These are phyloP conservation scores for Coremacera marginata DNA, from an alignment of 2,888 invertebrate genomes.

Conservation along the genomic window DNA sequence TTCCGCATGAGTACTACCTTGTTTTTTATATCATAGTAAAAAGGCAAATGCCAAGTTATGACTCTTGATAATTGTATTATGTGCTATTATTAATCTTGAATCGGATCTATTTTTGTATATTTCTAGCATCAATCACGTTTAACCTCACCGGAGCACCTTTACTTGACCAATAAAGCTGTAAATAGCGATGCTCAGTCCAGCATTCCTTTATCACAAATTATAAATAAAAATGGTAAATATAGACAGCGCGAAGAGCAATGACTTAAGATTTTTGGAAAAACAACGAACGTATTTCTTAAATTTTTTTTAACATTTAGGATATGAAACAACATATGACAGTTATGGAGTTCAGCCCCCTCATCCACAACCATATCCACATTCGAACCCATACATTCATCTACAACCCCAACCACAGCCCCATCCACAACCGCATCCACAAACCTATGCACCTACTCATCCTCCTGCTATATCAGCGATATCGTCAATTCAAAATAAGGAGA, in stretches of 20 bases:
- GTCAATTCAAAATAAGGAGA: slow-evolving; percentile 68
- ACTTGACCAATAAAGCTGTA: neutral
- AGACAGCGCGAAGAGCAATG: neutral
- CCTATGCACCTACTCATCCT: neutral
- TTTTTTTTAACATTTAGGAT: neutral
- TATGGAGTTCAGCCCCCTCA: neutral
- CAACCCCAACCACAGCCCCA: neutral
- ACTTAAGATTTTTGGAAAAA: neutral
- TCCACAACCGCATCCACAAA: slow-evolving; percentile 3
- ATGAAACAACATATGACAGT: slow-evolving; percentile 24
- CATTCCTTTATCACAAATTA: neutral
- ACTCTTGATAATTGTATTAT: too few relatives aligned
- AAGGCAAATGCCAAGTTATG: too few relatives aligned
- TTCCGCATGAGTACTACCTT: too few relatives aligned
- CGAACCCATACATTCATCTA: neutral
- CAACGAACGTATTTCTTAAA: neutral
- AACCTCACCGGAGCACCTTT: slow-evolving; percentile 9
- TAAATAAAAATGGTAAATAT: slow-evolving; percentile 30
- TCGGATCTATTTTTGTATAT: neutral
- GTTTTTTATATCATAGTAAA: too few relatives aligned
- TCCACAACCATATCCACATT: neutral
- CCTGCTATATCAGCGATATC: slow-evolving; percentile 22
- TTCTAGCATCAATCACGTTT: slow-evolving; percentile 22
- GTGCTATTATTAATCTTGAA: too few relatives aligned
- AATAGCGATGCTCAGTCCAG: neutral